Conservation (phyloP, 2,888 invertebrate genomes). For the Dryomyza anilis region DNA sequence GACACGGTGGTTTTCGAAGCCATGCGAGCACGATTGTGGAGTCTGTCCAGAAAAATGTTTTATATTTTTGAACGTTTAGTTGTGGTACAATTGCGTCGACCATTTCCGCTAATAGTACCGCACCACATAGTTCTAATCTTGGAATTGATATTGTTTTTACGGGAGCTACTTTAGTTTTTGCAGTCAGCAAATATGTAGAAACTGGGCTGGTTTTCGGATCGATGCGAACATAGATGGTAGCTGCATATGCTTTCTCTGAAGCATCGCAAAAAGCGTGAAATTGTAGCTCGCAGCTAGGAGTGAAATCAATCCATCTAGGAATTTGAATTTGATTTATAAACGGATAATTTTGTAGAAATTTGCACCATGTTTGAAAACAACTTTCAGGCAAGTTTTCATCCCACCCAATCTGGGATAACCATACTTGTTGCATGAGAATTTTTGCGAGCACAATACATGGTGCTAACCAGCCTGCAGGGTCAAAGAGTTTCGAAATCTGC, state of each 20-base stretch:
- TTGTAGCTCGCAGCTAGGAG: too few species aligned
- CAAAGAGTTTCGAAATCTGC: not conserved
- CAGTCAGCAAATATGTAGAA: not conserved
- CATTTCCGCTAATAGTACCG: not conserved
- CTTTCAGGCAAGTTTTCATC: not conserved
- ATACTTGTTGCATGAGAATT: too few species aligned
- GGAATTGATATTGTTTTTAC: not conserved
- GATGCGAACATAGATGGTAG: too few species aligned
- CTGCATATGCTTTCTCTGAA: too few species aligned
- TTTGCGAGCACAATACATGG: not conserved
- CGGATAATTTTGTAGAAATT: too few species aligned
- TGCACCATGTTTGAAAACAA: too few species aligned
- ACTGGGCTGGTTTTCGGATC: not conserved
- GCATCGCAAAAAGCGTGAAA: too few species aligned
- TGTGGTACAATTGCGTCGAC: not conserved
- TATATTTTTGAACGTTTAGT: too few species aligned
- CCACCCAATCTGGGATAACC: too few species aligned
- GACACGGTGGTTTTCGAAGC: not conserved
- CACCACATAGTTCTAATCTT: not conserved
- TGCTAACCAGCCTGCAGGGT: not conserved
- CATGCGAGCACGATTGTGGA: not conserved
- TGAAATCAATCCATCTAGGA: too few species aligned
- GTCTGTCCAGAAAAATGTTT: not conserved
- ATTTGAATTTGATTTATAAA: too few species aligned
- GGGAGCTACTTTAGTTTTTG: not conserved